phyloP scores from a whole-genome alignment of 2,113 vertebrate species.

The Empidonax alnorum region DNA sequence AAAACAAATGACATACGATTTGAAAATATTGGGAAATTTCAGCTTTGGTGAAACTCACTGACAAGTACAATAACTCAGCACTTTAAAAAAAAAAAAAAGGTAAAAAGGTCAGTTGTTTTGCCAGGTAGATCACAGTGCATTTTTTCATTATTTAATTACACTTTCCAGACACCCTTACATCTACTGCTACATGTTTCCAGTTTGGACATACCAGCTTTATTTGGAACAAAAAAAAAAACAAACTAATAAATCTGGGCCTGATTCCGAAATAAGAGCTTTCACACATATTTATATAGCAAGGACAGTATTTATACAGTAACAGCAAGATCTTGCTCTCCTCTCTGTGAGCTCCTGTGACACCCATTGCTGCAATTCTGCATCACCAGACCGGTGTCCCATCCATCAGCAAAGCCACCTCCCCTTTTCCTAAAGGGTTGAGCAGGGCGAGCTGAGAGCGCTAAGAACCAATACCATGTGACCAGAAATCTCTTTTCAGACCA shows the following conservation, averaged over 20 bases:
- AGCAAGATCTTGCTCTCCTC: not conserved
- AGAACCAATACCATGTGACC: not conserved
- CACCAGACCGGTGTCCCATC: accelerated
- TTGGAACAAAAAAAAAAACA: not conserved
- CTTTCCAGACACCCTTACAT: not conserved
- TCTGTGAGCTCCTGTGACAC: not conserved
- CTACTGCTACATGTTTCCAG: not conserved
- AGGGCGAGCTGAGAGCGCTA: not conserved
- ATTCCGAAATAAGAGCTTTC: not conserved
- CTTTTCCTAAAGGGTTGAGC: not conserved
- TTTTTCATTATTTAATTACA: not conserved
- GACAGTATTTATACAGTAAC: not conserved
- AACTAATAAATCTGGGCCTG: not conserved
- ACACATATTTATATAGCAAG: not conserved
- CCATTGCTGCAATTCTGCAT: accelerated
- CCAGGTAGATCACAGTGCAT: not conserved
- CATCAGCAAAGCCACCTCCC: not conserved
- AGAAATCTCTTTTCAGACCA: not conserved
- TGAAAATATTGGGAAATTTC: not conserved
- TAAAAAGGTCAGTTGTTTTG: not conserved
- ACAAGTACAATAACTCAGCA: not conserved
- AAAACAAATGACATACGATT: not conserved
- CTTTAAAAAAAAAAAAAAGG: not conserved
- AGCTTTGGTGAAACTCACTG: not conserved
- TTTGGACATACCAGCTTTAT: not conserved